Evolutionary conservation across 2,888 invertebrate genomes (phyloP).

Genomic region (Aphrophora alni): DNA sequence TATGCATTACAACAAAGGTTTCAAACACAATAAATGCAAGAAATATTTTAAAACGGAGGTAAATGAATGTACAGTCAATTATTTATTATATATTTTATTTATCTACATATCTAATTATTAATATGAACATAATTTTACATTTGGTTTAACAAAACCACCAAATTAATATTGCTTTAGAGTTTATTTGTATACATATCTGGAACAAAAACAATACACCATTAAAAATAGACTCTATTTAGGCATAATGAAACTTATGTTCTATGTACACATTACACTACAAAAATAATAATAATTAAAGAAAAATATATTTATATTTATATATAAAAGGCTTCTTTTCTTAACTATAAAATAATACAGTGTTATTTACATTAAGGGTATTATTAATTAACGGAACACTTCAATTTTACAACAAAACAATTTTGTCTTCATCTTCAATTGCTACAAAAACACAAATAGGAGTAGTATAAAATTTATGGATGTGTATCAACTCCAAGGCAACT

Average conservation of each 20-base stretch:
- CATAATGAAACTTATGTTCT: background rate
- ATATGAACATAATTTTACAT: background rate
- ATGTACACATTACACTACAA: background rate
- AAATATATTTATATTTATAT: background rate
- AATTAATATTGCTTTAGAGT: background rate
- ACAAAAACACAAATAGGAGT: no score
- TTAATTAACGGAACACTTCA: no score
- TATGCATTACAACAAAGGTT: no score
- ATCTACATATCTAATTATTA: background rate
- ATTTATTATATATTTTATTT: background rate
- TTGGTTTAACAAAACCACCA: background rate
- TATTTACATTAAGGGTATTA: no score
- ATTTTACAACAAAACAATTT: no score
- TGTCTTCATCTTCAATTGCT: no score
- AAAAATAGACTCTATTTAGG: background rate
- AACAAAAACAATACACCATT: background rate
- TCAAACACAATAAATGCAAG: no score
- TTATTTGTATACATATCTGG: background rate
- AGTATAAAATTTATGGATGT: no score
- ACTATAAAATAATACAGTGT: no score
- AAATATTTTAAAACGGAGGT: no score
- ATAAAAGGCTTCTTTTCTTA: background rate
- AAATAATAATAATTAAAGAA: background rate
- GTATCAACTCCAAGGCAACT: no score
- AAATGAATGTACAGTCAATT: background rate